These are phyloP conservation scores for Zosterops borbonicus DNA, from an alignment of 2,113 vertebrate species.

Conservation along the genomic window DNA sequence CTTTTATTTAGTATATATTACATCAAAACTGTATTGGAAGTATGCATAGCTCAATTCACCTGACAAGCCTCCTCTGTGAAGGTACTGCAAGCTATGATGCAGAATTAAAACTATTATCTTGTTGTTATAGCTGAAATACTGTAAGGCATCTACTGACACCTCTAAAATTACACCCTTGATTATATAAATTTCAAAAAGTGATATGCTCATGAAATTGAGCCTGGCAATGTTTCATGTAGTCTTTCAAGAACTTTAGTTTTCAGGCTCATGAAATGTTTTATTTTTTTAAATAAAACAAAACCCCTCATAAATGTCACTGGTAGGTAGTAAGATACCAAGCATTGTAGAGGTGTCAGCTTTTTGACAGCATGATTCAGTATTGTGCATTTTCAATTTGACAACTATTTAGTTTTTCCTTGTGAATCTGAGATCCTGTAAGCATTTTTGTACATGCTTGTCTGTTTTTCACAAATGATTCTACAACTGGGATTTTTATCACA, in stretches of 20 bases:
- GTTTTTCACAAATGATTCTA: background rate
- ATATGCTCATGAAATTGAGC: background rate
- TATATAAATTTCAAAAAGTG: background rate
- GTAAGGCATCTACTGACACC: background rate
- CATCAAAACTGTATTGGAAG: background rate
- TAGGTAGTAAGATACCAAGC: slow-evolving; percentile 26
- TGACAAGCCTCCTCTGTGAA: background rate
- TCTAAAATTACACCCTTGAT: background rate
- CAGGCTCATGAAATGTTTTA: background rate
- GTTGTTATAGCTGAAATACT: background rate
- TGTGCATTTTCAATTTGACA: slow-evolving; percentile 35
- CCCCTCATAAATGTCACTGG: background rate
- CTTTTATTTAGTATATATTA: background rate
- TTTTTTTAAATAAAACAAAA: background rate
- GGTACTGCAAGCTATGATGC: background rate
- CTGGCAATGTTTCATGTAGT: background rate
- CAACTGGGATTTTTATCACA: slow-evolving; percentile 6
- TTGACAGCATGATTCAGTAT: slow-evolving; percentile 50
- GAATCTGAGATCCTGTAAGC: slow-evolving; percentile 5
- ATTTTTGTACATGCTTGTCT: slow-evolving; percentile 8
- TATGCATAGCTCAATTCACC: background rate
- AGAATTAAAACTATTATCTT: background rate
- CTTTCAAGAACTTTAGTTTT: background rate
- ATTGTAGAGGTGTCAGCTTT: slow-evolving; percentile 42
- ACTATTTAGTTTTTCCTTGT: background rate